phyloP scores from a whole-genome alignment of 2,113 vertebrate genomes.

The Pseudopodoces humilis region DNA sequence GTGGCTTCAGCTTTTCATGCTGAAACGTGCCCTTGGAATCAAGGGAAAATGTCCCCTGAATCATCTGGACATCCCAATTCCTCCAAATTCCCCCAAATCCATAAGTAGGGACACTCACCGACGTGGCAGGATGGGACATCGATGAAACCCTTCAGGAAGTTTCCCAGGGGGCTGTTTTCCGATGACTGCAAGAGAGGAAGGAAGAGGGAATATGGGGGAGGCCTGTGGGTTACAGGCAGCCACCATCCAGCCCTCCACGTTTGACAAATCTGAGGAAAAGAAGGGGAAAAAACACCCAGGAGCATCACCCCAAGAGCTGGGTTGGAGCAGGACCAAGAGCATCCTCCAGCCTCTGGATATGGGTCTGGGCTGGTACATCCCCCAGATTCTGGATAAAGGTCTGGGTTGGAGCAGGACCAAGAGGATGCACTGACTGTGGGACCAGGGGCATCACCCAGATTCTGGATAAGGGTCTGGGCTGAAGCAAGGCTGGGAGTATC shows the following conservation, averaged over 20 bases:
- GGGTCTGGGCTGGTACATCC: too few relatives aligned
- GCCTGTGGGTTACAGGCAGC: accelerated
- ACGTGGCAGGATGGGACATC: conserved; percentile 97
- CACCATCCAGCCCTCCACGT: background rate
- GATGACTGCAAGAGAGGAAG: conserved; percentile 75
- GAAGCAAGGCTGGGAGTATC: background rate
- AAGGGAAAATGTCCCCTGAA: background rate
- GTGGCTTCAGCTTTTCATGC: background rate
- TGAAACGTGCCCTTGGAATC: background rate
- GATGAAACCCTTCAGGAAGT: conserved; percentile 92
- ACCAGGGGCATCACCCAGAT: accelerated
- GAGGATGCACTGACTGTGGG: background rate
- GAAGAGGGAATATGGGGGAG: background rate
- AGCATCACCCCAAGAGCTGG: background rate
- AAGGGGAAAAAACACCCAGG: background rate
- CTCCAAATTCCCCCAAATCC: background rate
- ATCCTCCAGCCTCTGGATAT: background rate
- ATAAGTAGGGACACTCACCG: conserved; percentile 74
- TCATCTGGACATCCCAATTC: background rate
- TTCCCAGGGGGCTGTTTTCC: conserved; percentile 96
- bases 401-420: background rate
- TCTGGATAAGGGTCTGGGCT: background rate
- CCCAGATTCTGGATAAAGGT: background rate
- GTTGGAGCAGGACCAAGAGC: background rate
- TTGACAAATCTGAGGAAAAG: background rate